Base-by-base conservation (phyloP, 2,113 vertebrate genomes). In the Desmodus rotundus region DNA sequence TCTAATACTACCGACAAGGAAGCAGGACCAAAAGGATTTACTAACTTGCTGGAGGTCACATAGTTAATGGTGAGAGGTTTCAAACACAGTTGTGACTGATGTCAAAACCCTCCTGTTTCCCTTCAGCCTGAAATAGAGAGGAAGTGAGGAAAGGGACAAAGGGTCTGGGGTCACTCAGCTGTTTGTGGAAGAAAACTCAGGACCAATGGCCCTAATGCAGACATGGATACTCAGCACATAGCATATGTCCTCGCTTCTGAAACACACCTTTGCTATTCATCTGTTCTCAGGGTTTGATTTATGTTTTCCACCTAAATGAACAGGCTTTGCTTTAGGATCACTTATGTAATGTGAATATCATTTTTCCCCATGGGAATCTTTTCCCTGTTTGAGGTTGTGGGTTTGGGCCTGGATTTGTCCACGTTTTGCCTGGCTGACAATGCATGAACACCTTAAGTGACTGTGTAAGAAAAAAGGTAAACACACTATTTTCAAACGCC, bases 381-480 rank as follows among this genome's bases (percentile, higher is more conserved):
- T 85, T 76, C 73, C 26, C 80, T 47, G 20, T 73, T 91, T 33
- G 81, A 93, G 31, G 87, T 47, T 56, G 36, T 88, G 70, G 43
- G 36, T 90, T n/a, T 92, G 77, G 58, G 19, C n/a, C 73, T 78
- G 67, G 17, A 54, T 78, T 33, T 89, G 24, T 87, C 41, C 52
- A 15, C 70, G 26, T 47, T 81, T 63, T 94, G 12, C 52, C 83
- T 63, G 41, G 78, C 20, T 94, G 7, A 93, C 52, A 24, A 73
- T 45, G 67, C 84, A 88, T 26, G 38, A 89, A 13, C 77, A 78
- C 81, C 84, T 84, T 96, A 95, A 91, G 56, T 72, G 7, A 14
- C 41, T 81, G 7, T 86, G 94, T 95, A 91, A 97, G 82, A 88
- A 94, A 91, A 92, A 76, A 26, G 52, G n/a, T 80, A 67, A 91